phyloP scores from a whole-genome alignment of 2,888 invertebrate species.

The Dicroscelio sp. region DNA sequence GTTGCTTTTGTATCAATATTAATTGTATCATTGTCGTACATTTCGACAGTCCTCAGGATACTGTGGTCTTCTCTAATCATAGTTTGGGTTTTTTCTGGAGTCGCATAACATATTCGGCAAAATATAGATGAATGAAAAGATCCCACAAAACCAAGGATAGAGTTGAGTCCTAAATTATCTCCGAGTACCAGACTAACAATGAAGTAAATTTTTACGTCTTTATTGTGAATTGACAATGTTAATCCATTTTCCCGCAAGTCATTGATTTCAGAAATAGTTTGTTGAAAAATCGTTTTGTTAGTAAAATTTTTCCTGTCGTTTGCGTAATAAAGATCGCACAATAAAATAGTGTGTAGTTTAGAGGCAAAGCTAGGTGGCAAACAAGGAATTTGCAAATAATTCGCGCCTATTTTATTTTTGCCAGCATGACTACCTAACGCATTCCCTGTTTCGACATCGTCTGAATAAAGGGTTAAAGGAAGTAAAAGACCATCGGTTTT shows the following conservation, averaged over 20 bases:
- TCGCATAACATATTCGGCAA: slow-evolving; percentile 6
- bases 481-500: slow-evolving; percentile 25
- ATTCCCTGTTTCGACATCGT: slow-evolving; percentile 5
- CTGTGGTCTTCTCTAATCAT: neutral
- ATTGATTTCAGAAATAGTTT: neutral
- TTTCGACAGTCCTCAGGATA: neutral
- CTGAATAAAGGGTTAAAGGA: slow-evolving; percentile 20
- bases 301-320: neutral
- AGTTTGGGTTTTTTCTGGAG: neutral
- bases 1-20: slow-evolving; percentile 17
- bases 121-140: slow-evolving; percentile 15
- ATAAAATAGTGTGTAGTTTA: slow-evolving; percentile 23
- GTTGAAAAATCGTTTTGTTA: slow-evolving; percentile 17
- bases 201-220: slow-evolving; percentile 22
- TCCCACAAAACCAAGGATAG: slow-evolving; percentile 19
- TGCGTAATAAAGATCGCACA: slow-evolving; percentile 27
- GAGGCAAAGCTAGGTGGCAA: slow-evolving; percentile 25
- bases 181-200: slow-evolving; percentile 3
- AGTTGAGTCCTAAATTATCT: slow-evolving; percentile 12
- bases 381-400: slow-evolving; percentile 29
- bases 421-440: slow-evolving; percentile 25
- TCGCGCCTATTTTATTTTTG: slow-evolving; percentile 20
- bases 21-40: neutral
- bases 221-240: neutral
- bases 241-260: slow-evolving; percentile 5